Evolutionary conservation across 2,888 invertebrate species (phyloP), one percentile per base, ranked within the genome.

Genomic region (Deilephila elpenor): DNA sequence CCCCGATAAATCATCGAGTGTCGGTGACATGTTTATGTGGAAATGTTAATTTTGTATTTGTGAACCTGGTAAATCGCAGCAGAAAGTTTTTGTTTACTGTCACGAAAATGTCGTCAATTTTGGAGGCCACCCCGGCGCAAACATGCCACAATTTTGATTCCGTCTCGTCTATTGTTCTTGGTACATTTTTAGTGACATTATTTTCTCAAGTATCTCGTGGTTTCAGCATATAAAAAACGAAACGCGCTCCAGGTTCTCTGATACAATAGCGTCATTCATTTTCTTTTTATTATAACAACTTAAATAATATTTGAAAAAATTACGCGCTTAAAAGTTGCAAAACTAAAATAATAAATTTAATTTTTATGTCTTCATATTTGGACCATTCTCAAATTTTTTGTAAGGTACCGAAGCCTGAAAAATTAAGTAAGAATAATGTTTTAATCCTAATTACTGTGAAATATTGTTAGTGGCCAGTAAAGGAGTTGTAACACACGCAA

Each of bases 21-120:
- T 37, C 20, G 20, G 44, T 60, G 60, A 17, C 60, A 71, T 17
- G 25, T 60, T 60, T 60, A 25, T 44, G 59, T 8, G 71, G 25
- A 60, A 73, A 73, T 60, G 29, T 29, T 59, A 60, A 73, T 70
- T 70, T 70, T 70, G 59, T 72, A n/a, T 60, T 56, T 53, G 53
- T 44, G 29, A 70, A 73, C 32, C 20, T 67, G 56, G 56, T 70
- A 60, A 60, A 70, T 29, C 70, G 59, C 44, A 60, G 61, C 60
- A 44, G 67, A 73, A 70, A 70, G 59, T 73, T 73, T 73, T 60
- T 70, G 53, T 73, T 73, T 73, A 70, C 70, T 14, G 44, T 51
- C 7, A 44, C 53, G 61, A 70, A 67, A 67, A 67, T 64, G 51
- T 51, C 51, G 25, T 51, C 51, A 51, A 67, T 67, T 51, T 51